These are phyloP conservation scores for Pandion haliaetus DNA, from an alignment of 2,113 vertebrate species.

Conservation along the genomic window DNA sequence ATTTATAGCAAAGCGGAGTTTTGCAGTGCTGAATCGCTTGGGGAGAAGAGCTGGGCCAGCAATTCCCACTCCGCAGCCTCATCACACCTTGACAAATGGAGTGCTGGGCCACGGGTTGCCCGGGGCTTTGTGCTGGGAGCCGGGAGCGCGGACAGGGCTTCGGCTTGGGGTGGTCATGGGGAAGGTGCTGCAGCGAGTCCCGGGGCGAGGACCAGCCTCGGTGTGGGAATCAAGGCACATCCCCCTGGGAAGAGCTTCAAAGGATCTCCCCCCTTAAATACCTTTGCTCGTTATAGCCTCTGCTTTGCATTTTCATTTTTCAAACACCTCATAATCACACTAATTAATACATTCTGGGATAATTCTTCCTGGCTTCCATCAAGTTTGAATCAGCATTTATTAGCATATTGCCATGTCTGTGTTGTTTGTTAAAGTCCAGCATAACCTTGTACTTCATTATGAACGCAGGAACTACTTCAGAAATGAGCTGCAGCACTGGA, in stretches of 20 bases:
- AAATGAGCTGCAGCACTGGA: not conserved
- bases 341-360: not conserved
- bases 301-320: not conserved
- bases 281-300: not conserved
- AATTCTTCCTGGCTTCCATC: not conserved
- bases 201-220: rapidly evolving
- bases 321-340: not conserved
- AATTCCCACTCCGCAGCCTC: not conserved
- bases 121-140: not conserved
- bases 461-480: not conserved
- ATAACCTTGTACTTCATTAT: not conserved
- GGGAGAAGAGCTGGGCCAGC: not conserved
- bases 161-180: rapidly evolving
- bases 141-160: not conserved
- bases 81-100: not conserved
- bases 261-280: not conserved
- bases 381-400: not conserved
- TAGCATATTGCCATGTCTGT: not conserved
- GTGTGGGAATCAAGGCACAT: not conserved
- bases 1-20: not conserved
- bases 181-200: not conserved
- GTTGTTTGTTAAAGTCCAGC: not conserved
- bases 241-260: not conserved
- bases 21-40: not conserved
- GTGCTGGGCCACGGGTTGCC: rapidly evolving